phyloP scores from a whole-genome alignment of 2,888 invertebrate genomes.

The Hylaea fasciaria region DNA sequence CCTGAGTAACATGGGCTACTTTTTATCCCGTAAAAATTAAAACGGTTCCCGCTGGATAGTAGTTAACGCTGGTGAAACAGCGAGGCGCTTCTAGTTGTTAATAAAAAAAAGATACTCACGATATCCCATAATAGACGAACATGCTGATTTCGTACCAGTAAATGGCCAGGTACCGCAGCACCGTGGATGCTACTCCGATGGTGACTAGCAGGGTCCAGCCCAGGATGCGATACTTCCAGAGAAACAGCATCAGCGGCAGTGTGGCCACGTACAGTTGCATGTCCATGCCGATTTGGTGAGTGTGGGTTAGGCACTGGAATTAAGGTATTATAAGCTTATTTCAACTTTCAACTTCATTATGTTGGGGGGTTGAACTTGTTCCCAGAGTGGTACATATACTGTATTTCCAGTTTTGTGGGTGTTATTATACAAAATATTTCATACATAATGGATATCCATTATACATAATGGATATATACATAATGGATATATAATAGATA shows the following conservation, averaged over 20 bases:
- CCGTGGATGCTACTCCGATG: slow-evolving; percentile 74
- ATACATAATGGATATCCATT: no score
- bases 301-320: slow-evolving; percentile 84
- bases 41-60: no score
- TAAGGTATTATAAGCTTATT: background rate
- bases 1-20: no score
- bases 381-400: no score
- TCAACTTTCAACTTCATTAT: background rate
- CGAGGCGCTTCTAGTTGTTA: no score
- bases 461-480: no score
- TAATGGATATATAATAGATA: no score
- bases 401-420: no score
- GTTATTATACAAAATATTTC: no score
- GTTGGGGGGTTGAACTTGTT: background rate
- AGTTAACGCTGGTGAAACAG: no score
- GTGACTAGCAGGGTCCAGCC: slow-evolving; percentile 66
- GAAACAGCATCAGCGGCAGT: slow-evolving; percentile 73
- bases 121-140: slow-evolving; percentile 83
- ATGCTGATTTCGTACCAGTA: slow-evolving; percentile 81
- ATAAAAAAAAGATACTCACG: slow-evolving; percentile 69
- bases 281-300: slow-evolving; percentile 85
- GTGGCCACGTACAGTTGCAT: slow-evolving; percentile 84
- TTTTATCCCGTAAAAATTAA: no score
- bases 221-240: slow-evolving; percentile 72
- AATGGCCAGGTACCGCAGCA: slow-evolving; percentile 73